These are phyloP conservation scores for Dendrophyllia cribrosa DNA, from an alignment of 64 coral and sea anemone species.

Conservation along the genomic window DNA sequence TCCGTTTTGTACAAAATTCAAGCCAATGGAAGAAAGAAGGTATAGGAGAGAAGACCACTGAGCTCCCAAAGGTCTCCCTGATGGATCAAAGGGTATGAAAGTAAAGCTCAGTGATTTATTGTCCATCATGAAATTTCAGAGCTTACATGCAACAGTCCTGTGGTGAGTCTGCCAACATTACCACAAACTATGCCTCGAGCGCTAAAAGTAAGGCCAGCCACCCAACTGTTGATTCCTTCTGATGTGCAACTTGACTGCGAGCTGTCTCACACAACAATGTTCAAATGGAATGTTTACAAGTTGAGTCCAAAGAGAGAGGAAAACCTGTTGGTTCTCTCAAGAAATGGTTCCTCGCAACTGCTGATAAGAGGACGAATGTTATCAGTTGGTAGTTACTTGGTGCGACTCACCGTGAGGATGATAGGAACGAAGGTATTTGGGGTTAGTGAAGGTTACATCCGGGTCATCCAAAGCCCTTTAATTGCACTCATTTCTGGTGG, in stretches of 20 bases:
- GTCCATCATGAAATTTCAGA: background rate
- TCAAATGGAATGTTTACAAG: background rate
- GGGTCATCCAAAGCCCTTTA: constrained; percentile 1
- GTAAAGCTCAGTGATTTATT: background rate
- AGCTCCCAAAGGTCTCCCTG: no score
- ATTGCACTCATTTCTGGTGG: constrained; percentile 45
- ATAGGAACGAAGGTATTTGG: constrained; percentile 9
- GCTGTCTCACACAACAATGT: background rate
- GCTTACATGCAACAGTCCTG: background rate
- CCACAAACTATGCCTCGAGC: background rate
- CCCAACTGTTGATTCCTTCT: background rate
- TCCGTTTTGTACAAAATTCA: no score
- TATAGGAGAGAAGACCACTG: no score
- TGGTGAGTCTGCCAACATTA: background rate
- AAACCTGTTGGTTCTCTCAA: background rate
- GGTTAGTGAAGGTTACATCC: constrained; percentile 18
- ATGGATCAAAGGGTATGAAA: no score
- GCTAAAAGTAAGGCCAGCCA: background rate
- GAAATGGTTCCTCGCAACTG: constrained; percentile 10
- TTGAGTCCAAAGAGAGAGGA: background rate
- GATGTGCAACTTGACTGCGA: constrained; percentile 15
- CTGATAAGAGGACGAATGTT: background rate
- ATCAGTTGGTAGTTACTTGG: constrained; percentile 25
- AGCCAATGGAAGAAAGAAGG: no score
- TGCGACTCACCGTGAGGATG: constrained; percentile 20